phyloP scores from a whole-genome alignment of 2,797 vertebrate species.

The Cynodonichthys magdalenae region DNA sequence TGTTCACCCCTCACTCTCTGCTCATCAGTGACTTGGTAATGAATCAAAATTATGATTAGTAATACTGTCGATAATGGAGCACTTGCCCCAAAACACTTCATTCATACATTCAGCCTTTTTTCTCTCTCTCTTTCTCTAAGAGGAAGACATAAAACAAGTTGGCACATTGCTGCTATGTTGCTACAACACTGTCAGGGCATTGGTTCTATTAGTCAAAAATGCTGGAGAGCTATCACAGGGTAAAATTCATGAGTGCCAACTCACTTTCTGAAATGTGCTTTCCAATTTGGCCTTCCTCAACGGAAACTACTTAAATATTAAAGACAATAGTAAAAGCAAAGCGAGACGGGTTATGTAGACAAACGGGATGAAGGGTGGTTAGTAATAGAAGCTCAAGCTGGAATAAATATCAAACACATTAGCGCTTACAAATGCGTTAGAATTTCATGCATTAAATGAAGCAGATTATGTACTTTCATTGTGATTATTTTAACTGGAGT shows the following conservation, averaged over 20 bases:
- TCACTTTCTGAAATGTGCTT: constrained; percentile 58
- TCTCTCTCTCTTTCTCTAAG: constrained; percentile 12
- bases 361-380: constrained; percentile 53
- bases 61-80: constrained; percentile 83
- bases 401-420: constrained; percentile 71
- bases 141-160: constrained; percentile 63
- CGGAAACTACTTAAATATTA: constrained; percentile 71
- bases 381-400: constrained; percentile 71
- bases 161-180: constrained; percentile 55
- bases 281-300: constrained; percentile 74
- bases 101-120: constrained; percentile 82
- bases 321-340: constrained; percentile 69
- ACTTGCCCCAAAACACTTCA: constrained; percentile 81
- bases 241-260: constrained; percentile 67
- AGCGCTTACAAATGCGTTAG: constrained; percentile 75
- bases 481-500: constrained; percentile 72
- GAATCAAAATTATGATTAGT: constrained; percentile 65
- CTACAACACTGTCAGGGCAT: constrained; percentile 68
- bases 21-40: constrained; percentile 64
- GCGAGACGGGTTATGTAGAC: constrained; percentile 53
- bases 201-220: constrained; percentile 37
- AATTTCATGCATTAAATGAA: constrained; percentile 82
- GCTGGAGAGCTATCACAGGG: constrained; percentile 49
- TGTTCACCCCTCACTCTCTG: constrained; percentile 58
- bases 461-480: constrained; percentile 71